Percentiles rank a stretch among this genome's conserved stretches.
Conservation (phyloP, 2,797 vertebrate species). For the Cottoperca gobio region DNA sequence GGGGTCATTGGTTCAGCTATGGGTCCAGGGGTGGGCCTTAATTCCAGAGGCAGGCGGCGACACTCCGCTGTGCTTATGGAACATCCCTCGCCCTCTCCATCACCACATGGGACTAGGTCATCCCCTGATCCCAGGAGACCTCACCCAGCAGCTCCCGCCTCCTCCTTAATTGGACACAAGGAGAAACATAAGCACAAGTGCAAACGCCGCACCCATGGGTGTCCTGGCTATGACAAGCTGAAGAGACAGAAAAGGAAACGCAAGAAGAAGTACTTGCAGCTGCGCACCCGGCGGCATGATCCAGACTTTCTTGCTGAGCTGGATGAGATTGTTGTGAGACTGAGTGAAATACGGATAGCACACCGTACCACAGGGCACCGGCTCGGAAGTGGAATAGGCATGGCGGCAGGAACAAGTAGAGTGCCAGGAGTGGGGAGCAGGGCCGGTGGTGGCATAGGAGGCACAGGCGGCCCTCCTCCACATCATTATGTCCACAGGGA, state of each 20-base stretch:
- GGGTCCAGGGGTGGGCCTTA: constrained; percentile 84
- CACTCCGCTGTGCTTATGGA: constrained; percentile 90
- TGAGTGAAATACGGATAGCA: constrained; percentile 94
- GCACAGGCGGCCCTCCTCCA: constrained; percentile 81
- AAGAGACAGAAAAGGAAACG: constrained; percentile 98
- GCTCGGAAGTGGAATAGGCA: constrained; percentile 79
- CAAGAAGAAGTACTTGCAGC: constrained; percentile 97
- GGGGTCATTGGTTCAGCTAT: constrained; percentile 83
- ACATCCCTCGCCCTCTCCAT: constrained; percentile 88
- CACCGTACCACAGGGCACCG: constrained; percentile 89
- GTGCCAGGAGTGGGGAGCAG: constrained; percentile 74
- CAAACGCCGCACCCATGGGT: constrained; percentile 93
- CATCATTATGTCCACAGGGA: constrained; percentile 97
- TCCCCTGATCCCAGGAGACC: constrained; percentile 83
- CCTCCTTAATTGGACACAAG: constrained; percentile 88
- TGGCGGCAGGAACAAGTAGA: constrained; percentile 74
- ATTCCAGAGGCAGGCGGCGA: constrained; percentile 89
- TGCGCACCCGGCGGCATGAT: constrained; percentile 92
- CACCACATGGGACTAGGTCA: constrained; percentile 82
- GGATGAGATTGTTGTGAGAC: constrained; percentile 92
- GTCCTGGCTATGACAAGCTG: constrained; percentile 94
- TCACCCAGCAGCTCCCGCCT: constrained; percentile 79
- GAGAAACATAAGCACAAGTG: constrained; percentile 99
- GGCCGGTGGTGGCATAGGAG: constrained; percentile 70
- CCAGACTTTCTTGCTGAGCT: constrained; percentile 95